Evolutionary conservation across 2,113 vertebrate genomes (phyloP), one percentile per base, ranked within the genome.

Genomic region (Actenoides hombroni): DNA sequence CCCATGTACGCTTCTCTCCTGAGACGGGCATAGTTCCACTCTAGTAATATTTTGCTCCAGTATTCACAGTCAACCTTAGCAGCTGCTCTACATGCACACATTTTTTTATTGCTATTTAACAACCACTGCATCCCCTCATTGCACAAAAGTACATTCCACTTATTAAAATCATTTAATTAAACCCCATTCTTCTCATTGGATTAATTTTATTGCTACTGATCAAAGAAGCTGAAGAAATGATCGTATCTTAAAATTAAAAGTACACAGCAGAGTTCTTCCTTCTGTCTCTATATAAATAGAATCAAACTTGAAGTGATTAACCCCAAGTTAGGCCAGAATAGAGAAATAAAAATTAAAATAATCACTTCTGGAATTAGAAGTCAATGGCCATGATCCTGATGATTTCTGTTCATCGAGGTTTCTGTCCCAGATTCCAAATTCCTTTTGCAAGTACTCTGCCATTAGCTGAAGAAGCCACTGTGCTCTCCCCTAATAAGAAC

Each of bases 121-220:
- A 86, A 29, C 17, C 44, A 74, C 39, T 57, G 29, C 48, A 90
- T 68, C 17, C 7, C 35, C 25, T 92, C 5, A 7, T 48, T 88
- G 68, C 16, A 71, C 33, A 68, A 60, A 91, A 85, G 24, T 76
- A 57, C 56, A 95, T 84, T 25, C 21, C n/a, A 56, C 51, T 88
- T 91, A 83, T 39, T 76, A 59, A 94, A 94, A 89, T 40, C 2
- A 67, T 92, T 84, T 95, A 84, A 95, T 92, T 93, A 91, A 94
- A 82, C 12, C 1, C 17, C 17, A 28, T 92, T 94, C 37, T 97
- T 88, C 67, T 94, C 39, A 51, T 1, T 85, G 61, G 39, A 87
- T 85, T 92, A 74, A 86, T 86, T 94, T 94, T 49, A 76, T 59
- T 95, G 70, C 61, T 65, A 46, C 61, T 79, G 53, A 92, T 87